phyloP scores from a whole-genome alignment of 2,113 vertebrate species.

The Perca fluviatilis region DNA sequence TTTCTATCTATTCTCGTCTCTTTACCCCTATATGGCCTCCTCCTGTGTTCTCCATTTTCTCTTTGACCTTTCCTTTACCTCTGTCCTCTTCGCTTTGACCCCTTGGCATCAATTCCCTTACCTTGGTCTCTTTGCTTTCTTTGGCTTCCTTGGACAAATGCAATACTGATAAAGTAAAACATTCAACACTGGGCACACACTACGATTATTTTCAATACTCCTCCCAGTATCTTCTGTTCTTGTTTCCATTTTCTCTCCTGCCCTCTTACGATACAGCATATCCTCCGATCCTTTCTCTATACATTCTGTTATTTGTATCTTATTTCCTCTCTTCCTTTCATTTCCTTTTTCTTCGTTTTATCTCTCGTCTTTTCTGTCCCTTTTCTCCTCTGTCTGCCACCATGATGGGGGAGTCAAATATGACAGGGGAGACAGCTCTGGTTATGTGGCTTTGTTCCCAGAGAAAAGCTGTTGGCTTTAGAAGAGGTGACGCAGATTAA shows the following conservation, averaged over 20 bases:
- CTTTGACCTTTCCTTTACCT: not conserved
- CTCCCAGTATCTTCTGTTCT: not conserved
- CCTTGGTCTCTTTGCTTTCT: not conserved
- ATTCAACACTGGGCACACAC: not conserved
- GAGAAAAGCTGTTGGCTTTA: conserved; percentile 33
- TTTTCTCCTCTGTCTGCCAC: not conserved
- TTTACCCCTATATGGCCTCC: not conserved
- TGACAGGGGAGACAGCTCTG: conserved; percentile 16
- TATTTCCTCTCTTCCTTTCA: not conserved
- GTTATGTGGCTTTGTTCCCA: conserved; percentile 33
- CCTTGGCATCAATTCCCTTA: conserved; percentile 5
- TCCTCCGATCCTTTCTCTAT: not conserved
- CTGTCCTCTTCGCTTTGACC: not conserved
- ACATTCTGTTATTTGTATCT: not conserved
- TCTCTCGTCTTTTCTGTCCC: not conserved
- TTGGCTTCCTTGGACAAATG: not conserved
- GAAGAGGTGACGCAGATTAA: conserved; percentile 34
- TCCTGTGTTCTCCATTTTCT: not conserved
- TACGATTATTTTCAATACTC: not conserved
- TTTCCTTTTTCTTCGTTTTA: not conserved
- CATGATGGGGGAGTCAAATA: not conserved
- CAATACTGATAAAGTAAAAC: not conserved
- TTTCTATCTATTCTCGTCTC: not conserved
- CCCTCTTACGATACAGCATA: not conserved
- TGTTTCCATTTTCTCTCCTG: not conserved